These are phyloP conservation scores for Syngnathus rostellatus DNA, from an alignment of 2,797 vertebrate genomes.

Conservation along the genomic window DNA sequence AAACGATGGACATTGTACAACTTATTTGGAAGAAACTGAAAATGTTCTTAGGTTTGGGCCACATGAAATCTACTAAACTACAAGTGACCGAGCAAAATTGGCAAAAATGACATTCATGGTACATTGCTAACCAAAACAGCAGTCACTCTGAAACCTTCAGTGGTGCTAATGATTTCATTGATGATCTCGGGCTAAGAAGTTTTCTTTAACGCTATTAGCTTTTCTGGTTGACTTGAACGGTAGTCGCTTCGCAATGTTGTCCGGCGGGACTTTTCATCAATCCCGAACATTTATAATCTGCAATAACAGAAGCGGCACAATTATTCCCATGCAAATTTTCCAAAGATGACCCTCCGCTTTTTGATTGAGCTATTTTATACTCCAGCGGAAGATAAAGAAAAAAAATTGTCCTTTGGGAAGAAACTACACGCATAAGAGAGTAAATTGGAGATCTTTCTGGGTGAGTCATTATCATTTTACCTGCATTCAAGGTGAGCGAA, in stretches of 20 bases:
- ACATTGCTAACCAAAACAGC: too few relatives aligned
- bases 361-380: conserved; percentile 52
- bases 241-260: not conserved
- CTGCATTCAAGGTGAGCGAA: conserved; percentile 50
- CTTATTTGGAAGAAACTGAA: too few relatives aligned
- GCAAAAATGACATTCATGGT: not conserved
- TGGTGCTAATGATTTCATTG: not conserved
- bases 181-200: not conserved
- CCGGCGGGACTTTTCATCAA: not conserved
- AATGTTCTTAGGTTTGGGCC: not conserved
- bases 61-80: not conserved
- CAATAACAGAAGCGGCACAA: not conserved
- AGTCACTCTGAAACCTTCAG: too few relatives aligned
- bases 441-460: conserved; percentile 55
- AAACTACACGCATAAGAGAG: conserved; percentile 53
- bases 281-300: not conserved
- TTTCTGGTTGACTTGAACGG: not conserved
- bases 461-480: conserved; percentile 47
- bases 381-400: conserved; percentile 37
- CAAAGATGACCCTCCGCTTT: conserved; percentile 1
- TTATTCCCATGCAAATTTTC: not conserved
- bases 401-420: conserved; percentile 45
- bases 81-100: not conserved
- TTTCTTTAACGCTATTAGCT: too few relatives aligned
- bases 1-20: not conserved